Evolutionary conservation across 2,113 vertebrate species (phyloP).

Genomic region (Hymenochirus boettgeri): DNA sequence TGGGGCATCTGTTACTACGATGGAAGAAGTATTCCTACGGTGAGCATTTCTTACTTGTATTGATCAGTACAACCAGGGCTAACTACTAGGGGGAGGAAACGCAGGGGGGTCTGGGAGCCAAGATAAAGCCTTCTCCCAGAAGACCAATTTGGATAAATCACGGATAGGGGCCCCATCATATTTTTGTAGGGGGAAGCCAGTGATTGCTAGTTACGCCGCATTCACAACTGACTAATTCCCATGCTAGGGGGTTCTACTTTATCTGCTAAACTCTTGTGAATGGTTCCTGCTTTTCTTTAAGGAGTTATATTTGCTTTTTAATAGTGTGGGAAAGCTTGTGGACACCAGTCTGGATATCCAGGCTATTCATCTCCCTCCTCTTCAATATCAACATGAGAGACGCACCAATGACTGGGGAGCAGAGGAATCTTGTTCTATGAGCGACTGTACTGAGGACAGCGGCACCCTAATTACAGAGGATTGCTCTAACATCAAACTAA

Average conservation of each 20-base stretch:
- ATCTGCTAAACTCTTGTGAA: too few relatives aligned
- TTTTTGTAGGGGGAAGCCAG: too few relatives aligned
- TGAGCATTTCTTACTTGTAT: slow-evolving; percentile 55
- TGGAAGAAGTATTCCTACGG: slow-evolving; percentile 98
- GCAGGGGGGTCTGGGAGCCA: too few relatives aligned
- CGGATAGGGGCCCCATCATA: too few relatives aligned
- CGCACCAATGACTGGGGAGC: slow-evolving; percentile 87
- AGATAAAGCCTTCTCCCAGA: too few relatives aligned
- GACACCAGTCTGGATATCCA: slow-evolving; percentile 94
- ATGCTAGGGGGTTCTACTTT: too few relatives aligned
- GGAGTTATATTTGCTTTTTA: not conserved
- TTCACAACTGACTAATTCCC: too few relatives aligned
- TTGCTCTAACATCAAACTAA: slow-evolving; percentile 80
- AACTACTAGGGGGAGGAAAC: too few relatives aligned
- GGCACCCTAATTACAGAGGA: slow-evolving; percentile 84
- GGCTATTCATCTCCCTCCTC: slow-evolving; percentile 88
- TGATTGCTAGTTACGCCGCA: too few relatives aligned
- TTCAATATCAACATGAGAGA: slow-evolving; percentile 95
- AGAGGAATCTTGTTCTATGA: slow-evolving; percentile 81
- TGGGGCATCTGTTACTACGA: slow-evolving; percentile 91
- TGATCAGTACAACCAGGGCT: too few relatives aligned
- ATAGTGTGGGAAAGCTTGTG: slow-evolving; percentile 90
- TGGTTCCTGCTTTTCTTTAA: too few relatives aligned
- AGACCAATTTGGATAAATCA: too few relatives aligned
- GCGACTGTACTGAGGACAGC: slow-evolving; percentile 76